These are phyloP conservation scores for Trichogramma evanescens DNA, from an alignment of 2,888 invertebrate species.

Conservation along the genomic window DNA sequence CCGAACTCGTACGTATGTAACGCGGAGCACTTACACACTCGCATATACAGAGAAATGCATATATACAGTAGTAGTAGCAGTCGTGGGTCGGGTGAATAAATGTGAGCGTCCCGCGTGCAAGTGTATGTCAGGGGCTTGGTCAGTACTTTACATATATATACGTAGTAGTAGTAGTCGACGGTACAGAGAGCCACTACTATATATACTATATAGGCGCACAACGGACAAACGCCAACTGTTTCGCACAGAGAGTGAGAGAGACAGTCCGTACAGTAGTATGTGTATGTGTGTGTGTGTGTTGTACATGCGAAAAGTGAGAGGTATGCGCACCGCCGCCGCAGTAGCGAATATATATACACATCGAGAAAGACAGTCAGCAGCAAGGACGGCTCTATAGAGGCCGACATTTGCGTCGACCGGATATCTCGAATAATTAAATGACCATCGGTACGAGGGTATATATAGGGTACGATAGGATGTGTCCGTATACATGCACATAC, in stretches of 20 bases:
- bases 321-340: too few relatives aligned
- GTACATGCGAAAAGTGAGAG: slow-evolving; percentile 13
- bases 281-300: not conserved
- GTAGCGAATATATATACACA: too few relatives aligned
- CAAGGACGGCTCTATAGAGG: slow-evolving; percentile 15
- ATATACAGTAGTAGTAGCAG: too few relatives aligned
- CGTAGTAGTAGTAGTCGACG: too few relatives aligned
- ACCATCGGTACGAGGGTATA: slow-evolving; percentile 32
- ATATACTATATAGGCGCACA: too few relatives aligned
- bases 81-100: too few relatives aligned
- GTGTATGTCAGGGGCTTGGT: not conserved
- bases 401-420: slow-evolving; percentile 21
- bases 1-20: too few relatives aligned
- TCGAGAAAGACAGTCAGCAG: not conserved
- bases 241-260: slow-evolving; percentile 14
- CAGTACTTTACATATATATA: not conserved
- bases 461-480: too few relatives aligned
- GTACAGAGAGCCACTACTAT: too few relatives aligned
- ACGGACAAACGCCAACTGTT: slow-evolving; percentile 1
- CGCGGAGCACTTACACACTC: too few relatives aligned
- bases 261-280: not conserved
- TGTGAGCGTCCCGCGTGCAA: slow-evolving; percentile 6
- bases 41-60: too few relatives aligned
- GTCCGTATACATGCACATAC: too few relatives aligned
- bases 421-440: slow-evolving; percentile 46